phyloP scores from a whole-genome alignment of 2,888 invertebrate species.

The Eulithis prunata region DNA sequence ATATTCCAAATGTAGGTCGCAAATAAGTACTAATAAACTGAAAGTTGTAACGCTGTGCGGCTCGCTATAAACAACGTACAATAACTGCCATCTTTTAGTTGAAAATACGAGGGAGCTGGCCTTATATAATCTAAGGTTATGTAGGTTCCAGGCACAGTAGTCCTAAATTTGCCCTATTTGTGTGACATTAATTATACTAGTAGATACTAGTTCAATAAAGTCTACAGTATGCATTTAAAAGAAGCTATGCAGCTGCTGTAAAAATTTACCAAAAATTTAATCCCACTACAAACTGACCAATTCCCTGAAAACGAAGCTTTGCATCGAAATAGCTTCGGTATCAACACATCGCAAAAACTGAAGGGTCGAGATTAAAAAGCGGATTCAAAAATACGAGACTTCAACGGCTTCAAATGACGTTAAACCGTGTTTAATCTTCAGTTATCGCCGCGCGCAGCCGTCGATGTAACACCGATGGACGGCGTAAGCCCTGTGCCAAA shows the following conservation, averaged over 20 bases:
- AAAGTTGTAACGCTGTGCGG: slow-evolving; percentile 28
- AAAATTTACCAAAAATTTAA: slow-evolving; percentile 8
- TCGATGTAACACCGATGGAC: slow-evolving; percentile 67
- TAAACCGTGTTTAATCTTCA: slow-evolving; percentile 72
- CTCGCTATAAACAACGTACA: slow-evolving; percentile 16
- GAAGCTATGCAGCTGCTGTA: background rate
- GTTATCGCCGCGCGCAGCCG: slow-evolving; percentile 75
- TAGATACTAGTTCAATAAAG: background rate
- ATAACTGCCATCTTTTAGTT: slow-evolving; percentile 20
- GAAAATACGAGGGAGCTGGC: slow-evolving; percentile 24
- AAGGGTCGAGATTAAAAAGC: slow-evolving; percentile 47
- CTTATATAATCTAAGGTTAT: slow-evolving; percentile 13
- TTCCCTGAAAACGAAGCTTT: slow-evolving; percentile 22
- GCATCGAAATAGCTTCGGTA: slow-evolving; percentile 25
- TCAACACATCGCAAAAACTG: slow-evolving; percentile 38
- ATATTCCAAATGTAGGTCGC: slow-evolving; percentile 39
- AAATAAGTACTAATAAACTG: slow-evolving; percentile 37
- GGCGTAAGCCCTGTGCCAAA: slow-evolving; percentile 62
- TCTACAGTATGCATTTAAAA: background rate
- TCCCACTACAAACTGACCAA: slow-evolving; percentile 11
- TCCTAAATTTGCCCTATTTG: slow-evolving; percentile 3
- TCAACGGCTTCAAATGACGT: slow-evolving; percentile 59
- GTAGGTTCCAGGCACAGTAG: slow-evolving; percentile 15
- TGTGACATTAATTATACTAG: background rate
- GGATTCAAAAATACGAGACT: slow-evolving; percentile 57